phyloP scores from a whole-genome alignment of 2,888 invertebrate genomes.

The Dimorphilus gyrociliatus region DNA sequence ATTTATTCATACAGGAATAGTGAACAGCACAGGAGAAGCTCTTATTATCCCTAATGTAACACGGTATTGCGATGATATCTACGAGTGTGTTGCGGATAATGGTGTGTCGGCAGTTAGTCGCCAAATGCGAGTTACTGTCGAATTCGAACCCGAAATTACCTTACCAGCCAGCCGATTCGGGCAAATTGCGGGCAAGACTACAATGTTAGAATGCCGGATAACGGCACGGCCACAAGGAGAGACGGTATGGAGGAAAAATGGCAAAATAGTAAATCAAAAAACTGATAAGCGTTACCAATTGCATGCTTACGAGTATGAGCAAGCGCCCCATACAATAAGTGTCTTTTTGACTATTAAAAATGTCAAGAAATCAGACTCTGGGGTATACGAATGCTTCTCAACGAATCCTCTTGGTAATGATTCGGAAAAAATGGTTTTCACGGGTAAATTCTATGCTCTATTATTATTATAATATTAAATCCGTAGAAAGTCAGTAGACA shows the following conservation, averaged over 20 bases:
- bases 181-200: slow-evolving; percentile 23
- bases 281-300: no score
- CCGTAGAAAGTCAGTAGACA: no score
- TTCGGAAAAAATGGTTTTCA: no score
- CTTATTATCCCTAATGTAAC: slow-evolving; percentile 61
- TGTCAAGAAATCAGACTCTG: no score
- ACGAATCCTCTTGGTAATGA: no score
- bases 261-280: slow-evolving; percentile 16
- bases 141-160: slow-evolving; percentile 38
- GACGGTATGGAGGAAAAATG: slow-evolving; percentile 22
- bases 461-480: no score
- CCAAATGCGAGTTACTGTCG: slow-evolving; percentile 66
- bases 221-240: slow-evolving; percentile 25
- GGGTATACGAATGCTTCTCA: no score
- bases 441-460: no score
- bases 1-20: no score
- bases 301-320: no score
- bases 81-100: slow-evolving; percentile 77
- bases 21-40: slow-evolving; percentile 55
- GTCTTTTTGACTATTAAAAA: no score
- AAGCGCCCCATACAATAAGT: no score
- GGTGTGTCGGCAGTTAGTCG: slow-evolving; percentile 81
- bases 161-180: slow-evolving; percentile 22
- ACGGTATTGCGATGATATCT: slow-evolving; percentile 74
- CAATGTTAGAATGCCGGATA: slow-evolving; percentile 29